Conservation (phyloP, 2,888 invertebrate genomes). For the Poecilus cupreus region DNA sequence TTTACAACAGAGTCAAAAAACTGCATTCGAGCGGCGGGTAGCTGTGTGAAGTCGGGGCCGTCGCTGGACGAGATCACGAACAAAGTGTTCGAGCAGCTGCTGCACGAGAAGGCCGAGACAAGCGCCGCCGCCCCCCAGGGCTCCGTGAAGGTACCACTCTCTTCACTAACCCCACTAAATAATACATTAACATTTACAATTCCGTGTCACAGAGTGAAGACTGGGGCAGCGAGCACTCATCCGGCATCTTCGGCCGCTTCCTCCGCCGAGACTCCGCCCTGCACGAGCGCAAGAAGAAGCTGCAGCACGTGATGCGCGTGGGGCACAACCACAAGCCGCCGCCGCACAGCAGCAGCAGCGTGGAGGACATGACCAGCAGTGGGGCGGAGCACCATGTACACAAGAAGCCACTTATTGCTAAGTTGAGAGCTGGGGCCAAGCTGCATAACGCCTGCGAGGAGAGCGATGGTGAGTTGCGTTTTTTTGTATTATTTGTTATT, state of each 20-base stretch:
- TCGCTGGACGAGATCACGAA: slow-evolving; percentile 85
- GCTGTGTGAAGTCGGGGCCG: slow-evolving; percentile 65
- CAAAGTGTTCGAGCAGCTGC: slow-evolving; percentile 83
- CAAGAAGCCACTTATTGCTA: slow-evolving; percentile 81
- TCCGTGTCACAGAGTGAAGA: slow-evolving; percentile 77
- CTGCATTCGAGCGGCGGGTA: background rate
- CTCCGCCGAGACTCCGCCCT: slow-evolving; percentile 78
- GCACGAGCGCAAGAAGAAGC: slow-evolving; percentile 70
- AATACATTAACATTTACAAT: slow-evolving; percentile 4
- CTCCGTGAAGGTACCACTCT: slow-evolving; percentile 74
- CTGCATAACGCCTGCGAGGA: slow-evolving; percentile 76
- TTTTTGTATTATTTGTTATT: background rate
- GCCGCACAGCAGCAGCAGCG: slow-evolving; percentile 63
- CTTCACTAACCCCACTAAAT: background rate
- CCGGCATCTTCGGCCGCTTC: slow-evolving; percentile 80
- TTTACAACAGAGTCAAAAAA: slow-evolving; percentile 30
- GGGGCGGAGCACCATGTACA: slow-evolving; percentile 13
- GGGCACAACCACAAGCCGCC: slow-evolving; percentile 60
- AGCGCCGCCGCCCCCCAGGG: slow-evolving; percentile 70
- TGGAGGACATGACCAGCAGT: slow-evolving; percentile 61
- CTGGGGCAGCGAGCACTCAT: slow-evolving; percentile 83
- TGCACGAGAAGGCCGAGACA: slow-evolving; percentile 79
- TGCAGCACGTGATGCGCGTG: slow-evolving; percentile 63
- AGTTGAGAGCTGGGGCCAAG: slow-evolving; percentile 82
- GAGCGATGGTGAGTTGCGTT: slow-evolving; percentile 77